Percentiles rank a stretch among this genome's conserved stretches.
These are phyloP conservation scores for Discoglossus pictus DNA, from an alignment of 2,797 vertebrate genomes.

Conservation along the genomic window DNA sequence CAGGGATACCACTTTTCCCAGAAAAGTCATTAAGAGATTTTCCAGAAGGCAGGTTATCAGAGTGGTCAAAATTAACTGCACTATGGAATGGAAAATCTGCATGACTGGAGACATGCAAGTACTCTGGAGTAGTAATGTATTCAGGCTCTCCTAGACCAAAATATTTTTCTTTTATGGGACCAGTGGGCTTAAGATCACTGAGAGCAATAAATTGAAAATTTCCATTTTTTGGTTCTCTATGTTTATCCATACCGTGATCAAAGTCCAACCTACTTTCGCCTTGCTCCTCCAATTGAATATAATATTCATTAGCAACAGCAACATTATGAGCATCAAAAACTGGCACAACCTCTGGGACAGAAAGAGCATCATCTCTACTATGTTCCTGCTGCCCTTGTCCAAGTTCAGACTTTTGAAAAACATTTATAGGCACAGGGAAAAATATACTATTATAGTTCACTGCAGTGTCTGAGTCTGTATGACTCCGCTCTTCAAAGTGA, in stretches of 20 bases:
- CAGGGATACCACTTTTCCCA: conserved; percentile 71
- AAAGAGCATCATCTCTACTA: conserved; percentile 63
- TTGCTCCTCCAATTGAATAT: conserved; percentile 92
- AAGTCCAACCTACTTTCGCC: conserved; percentile 73
- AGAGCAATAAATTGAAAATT: conserved; percentile 72
- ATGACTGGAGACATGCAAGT: conserved; percentile 67
- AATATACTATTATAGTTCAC: conserved; percentile 93
- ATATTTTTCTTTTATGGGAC: conserved; percentile 86
- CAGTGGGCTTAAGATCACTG: conserved; percentile 80
- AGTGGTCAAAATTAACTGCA: conserved; percentile 78
- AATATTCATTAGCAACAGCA: conserved; percentile 87
- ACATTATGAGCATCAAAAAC: conserved; percentile 91
- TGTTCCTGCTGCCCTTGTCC: conserved; percentile 64
- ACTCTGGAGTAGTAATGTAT: conserved; percentile 78
- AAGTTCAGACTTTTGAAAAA: conserved; percentile 83
- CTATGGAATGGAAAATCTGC: conserved; percentile 85
- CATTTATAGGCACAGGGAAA: conserved; percentile 83
- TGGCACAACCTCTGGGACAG: conserved; percentile 84
- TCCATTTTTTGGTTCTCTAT: conserved; percentile 59
- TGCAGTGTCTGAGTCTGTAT: conserved; percentile 75
- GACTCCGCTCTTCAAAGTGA: conserved; percentile 80
- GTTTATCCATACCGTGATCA: conserved; percentile 60
- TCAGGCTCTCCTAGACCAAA: conserved; percentile 78
- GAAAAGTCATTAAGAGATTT: conserved; percentile 76
- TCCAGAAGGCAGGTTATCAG: conserved; percentile 66